Percentiles rank a stretch among this genome's conserved stretches.
Conservation (phyloP, 2,888 invertebrate genomes). For the Teinopalpus imperialis region DNA sequence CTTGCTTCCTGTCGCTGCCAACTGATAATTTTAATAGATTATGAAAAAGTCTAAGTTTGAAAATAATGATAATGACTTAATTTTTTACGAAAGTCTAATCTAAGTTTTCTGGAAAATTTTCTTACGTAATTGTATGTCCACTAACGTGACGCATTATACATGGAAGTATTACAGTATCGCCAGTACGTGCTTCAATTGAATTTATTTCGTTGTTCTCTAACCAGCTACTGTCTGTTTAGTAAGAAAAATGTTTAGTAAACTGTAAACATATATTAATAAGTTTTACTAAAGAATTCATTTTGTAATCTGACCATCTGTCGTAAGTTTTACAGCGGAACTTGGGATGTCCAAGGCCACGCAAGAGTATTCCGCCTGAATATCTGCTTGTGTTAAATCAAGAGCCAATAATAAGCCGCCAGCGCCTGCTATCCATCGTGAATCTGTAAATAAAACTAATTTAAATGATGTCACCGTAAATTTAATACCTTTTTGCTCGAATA, state of each 20-base stretch:
- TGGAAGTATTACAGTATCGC: slow-evolving; percentile 64
- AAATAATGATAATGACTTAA: no score
- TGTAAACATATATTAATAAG: no score
- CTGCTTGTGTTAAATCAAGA: slow-evolving; percentile 66
- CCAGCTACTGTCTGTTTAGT: slow-evolving; percentile 67
- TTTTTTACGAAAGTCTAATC: no score
- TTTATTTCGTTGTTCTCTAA: slow-evolving; percentile 68
- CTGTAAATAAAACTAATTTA: slow-evolving; percentile 41
- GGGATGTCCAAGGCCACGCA: slow-evolving; percentile 65
- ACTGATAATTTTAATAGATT: slow-evolving; percentile 41
- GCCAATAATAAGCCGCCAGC: slow-evolving; percentile 65
- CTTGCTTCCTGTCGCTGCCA: slow-evolving; percentile 72
- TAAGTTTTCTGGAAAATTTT: slow-evolving; percentile 26
- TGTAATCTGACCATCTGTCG: slow-evolving; percentile 62
- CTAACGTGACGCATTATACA: slow-evolving; percentile 64
- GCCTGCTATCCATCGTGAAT: slow-evolving; percentile 69
- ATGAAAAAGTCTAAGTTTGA: no score
- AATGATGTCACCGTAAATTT: no score
- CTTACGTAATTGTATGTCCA: slow-evolving; percentile 65
- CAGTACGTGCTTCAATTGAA: slow-evolving; percentile 62
- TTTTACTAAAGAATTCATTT: neutral
- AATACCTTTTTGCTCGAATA: no score
- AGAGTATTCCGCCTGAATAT: slow-evolving; percentile 70
- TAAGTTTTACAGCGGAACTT: slow-evolving; percentile 60
- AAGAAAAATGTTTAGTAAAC: slow-evolving; percentile 8